These are phyloP conservation scores for Notarius lentiginosus DNA, from an alignment of 2,113 vertebrate genomes.

Conservation along the genomic window DNA sequence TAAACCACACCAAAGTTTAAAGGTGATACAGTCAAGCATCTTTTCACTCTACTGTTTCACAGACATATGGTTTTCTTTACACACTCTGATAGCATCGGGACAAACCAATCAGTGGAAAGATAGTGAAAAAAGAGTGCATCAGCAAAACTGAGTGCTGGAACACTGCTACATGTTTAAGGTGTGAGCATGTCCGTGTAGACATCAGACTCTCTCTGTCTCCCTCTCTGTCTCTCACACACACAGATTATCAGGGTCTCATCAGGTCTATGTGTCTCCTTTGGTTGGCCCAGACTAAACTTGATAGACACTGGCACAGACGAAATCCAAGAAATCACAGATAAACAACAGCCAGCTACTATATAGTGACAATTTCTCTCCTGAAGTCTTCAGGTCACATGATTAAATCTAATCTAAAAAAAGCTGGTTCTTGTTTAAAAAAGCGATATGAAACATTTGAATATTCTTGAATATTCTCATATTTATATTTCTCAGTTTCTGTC, in stretches of 20 bases:
- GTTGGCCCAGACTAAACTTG: conserved; percentile 8
- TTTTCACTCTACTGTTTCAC: conserved; percentile 21
- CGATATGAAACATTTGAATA: background rate
- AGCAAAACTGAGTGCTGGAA: conserved; percentile 5
- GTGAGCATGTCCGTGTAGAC: conserved; percentile 55
- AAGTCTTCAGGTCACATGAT: background rate
- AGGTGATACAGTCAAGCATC: conserved; percentile 39
- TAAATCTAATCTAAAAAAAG: background rate
- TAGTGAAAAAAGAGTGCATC: conserved; percentile 31
- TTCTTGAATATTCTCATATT: background rate
- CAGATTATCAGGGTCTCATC: conserved; percentile 65
- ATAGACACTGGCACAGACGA: conserved; percentile 17
- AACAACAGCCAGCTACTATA: background rate
- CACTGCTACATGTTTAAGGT: conserved; percentile 26
- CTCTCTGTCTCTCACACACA: background rate
- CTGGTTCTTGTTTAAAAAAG: background rate
- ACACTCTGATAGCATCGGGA: conserved; percentile 47
- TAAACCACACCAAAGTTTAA: conserved; percentile 34
- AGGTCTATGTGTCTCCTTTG: conserved; percentile 61
- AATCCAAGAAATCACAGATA: conserved; percentile 35
- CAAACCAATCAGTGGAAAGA: conserved; percentile 47
- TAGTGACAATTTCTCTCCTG: background rate
- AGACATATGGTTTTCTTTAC: conserved; percentile 40
- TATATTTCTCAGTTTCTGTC: too few relatives aligned
- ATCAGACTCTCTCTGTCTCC: conserved; percentile 51